Percentiles rank a stretch among this genome's conserved stretches.
These are phyloP conservation scores for Jacana jacana DNA, from an alignment of 2,113 vertebrate genomes.

Conservation along the genomic window DNA sequence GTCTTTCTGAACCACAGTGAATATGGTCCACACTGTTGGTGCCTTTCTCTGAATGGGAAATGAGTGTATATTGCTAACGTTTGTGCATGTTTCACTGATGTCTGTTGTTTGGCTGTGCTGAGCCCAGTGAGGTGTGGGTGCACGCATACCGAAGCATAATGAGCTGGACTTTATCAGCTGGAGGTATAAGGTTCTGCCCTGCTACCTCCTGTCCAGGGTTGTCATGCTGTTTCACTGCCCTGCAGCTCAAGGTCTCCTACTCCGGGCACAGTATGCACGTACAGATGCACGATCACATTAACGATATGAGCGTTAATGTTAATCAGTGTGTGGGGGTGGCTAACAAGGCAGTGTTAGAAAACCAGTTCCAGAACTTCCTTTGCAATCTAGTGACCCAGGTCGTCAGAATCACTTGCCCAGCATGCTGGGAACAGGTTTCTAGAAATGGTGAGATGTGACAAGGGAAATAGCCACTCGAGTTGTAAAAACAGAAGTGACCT, in stretches of 20 bases:
- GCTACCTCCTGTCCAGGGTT: not conserved
- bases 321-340: not conserved
- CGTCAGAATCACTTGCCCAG: not conserved
- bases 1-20: not conserved
- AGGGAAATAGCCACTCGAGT: not conserved
- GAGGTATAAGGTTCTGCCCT: not conserved
- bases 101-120: not conserved
- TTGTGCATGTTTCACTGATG: not conserved
- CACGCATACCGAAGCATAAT: not conserved
- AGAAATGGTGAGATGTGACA: not conserved
- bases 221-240: not conserved
- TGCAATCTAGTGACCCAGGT: not conserved
- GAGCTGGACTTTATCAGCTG: not conserved
- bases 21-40: accelerated
- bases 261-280: slow-evolving; percentile 10
- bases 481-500: not conserved
- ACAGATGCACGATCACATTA: slow-evolving; percentile 54
- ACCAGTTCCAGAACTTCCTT: not conserved
- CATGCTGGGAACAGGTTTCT: not conserved
- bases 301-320: not conserved
- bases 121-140: not conserved
- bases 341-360: not conserved
- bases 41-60: not conserved
- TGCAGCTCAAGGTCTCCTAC: not conserved
- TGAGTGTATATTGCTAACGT: not conserved